Evolutionary conservation across 1,140 invertebrate species (phyloP).

Genomic region (Lamellibrachia luymesi): DNA sequence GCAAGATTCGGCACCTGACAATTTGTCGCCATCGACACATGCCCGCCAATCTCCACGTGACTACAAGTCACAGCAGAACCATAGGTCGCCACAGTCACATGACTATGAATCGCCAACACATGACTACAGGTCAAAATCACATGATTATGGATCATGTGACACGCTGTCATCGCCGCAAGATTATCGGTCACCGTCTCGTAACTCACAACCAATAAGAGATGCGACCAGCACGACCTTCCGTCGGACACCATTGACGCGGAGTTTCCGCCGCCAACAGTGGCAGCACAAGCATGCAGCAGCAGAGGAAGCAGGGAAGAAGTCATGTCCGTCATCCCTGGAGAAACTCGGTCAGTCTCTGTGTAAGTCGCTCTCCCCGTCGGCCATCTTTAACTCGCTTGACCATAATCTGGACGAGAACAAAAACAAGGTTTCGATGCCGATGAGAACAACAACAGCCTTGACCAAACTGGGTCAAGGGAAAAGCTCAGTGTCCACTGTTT

Average conservation of each 20-base stretch:
- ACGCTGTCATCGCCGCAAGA: not conserved
- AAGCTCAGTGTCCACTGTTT: not conserved
- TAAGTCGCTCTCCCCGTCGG: not conserved
- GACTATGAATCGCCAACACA: not conserved
- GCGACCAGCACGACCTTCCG: not conserved
- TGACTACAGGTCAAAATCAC: not conserved
- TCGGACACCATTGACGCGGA: not conserved
- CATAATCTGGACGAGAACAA: not conserved
- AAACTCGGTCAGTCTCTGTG: not conserved
- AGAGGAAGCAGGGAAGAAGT: not conserved
- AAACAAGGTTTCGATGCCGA: not conserved
- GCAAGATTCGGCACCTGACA: not conserved
- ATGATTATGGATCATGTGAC: not conserved
- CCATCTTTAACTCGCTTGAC: not conserved
- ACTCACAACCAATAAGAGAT: not conserved
- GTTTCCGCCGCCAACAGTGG: not conserved
- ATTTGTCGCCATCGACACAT: not conserved
- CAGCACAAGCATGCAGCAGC: not conserved
- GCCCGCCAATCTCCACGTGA: not conserved
- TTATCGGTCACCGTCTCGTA: not conserved
- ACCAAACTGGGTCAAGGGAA: not conserved
- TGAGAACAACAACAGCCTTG: not conserved
- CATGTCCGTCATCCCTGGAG: not conserved
- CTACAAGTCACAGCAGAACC: not conserved
- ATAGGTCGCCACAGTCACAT: not conserved